Evolutionary conservation across 2,797 vertebrate species (phyloP).

Genomic region (Xenops minutus): DNA sequence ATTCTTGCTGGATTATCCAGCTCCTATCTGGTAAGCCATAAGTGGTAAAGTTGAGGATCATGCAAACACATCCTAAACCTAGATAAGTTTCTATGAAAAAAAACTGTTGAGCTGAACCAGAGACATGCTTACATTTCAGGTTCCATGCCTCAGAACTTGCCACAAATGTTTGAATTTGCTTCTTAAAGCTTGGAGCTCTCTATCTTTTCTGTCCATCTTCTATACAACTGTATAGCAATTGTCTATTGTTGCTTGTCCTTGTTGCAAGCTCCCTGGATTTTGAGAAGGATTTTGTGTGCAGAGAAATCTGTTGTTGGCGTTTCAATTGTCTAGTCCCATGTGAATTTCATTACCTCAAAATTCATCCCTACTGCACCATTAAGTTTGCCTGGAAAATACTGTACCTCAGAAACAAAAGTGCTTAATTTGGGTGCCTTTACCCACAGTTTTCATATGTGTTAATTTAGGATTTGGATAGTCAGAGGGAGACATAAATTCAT

Average conservation of each 20-base stretch:
- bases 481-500: not conserved
- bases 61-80: not conserved
- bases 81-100: not conserved
- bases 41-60: not conserved
- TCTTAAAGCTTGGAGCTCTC: not conserved
- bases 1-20: not conserved
- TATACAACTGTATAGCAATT: not conserved
- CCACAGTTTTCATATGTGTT: not conserved
- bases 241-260: not conserved
- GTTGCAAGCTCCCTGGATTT: not conserved
- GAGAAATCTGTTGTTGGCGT: not conserved
- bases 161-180: not conserved
- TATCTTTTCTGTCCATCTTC: not conserved
- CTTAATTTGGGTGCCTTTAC: not conserved
- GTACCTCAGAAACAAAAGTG: not conserved
- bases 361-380: not conserved
- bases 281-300: not conserved
- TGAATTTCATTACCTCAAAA: not conserved
- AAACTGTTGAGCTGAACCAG: fast-evolving
- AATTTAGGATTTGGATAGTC: not conserved
- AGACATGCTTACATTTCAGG: not conserved
- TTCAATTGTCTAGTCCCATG: not conserved
- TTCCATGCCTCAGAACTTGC: not conserved
- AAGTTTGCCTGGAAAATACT: not conserved
- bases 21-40: not conserved